Base-by-base conservation (phyloP, 1,140 invertebrate genomes). In the Pachyrhynchus sulphureomaculatus region DNA sequence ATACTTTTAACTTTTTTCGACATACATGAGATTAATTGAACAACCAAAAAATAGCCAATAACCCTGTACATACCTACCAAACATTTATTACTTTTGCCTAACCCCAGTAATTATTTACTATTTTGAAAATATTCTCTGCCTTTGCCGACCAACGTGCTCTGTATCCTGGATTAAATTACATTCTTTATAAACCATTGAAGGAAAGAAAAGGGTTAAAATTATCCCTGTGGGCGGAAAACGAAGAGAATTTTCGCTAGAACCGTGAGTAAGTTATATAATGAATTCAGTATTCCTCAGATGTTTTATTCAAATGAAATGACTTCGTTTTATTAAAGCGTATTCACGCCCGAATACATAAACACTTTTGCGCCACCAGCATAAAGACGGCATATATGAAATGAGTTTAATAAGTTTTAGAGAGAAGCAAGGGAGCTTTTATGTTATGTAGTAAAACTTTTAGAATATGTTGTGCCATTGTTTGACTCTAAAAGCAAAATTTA, bases 211-310 rank as follows among this genome's bases (percentile, higher is more conserved):
- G 39, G 39, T 42, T 20, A 42, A 42, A 42, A 29, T 42, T 42
- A 42, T 42, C 39, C 39, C 39, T 29, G 26, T 29, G 26, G 26
- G 6, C 5, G 21, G 39, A 12, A 42, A 18, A 8, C 39, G 12
- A 0, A 42, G 39, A 42, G 39, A 42, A 42, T 18, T 42, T 42
- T 42, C 15, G 39, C 18, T 42, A 18, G 39, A 42, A 42, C 39
- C 5, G 26, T 29, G 26, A 29, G 26, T 29, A 29, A 29, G 26
- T 29, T 29, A 29, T 29, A 29, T 21, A 62, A 58, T 47, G 42
- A 64, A 67, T 64, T 67, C 55, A 51, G 56, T 66, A 63, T 66
- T 66, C 62, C 65, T 67, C 61, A 64, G 65, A 64, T 67, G 62
- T 64, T 67, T 67, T 64, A 64, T 64, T 64, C 62, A 64, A 67